Percentiles rank a stretch among this genome's conserved stretches.
These are phyloP conservation scores for Phacellophora camtschatica DNA, from an alignment of 30 jellyfish, hydroid and myxozoan genomes.

Conservation along the genomic window DNA sequence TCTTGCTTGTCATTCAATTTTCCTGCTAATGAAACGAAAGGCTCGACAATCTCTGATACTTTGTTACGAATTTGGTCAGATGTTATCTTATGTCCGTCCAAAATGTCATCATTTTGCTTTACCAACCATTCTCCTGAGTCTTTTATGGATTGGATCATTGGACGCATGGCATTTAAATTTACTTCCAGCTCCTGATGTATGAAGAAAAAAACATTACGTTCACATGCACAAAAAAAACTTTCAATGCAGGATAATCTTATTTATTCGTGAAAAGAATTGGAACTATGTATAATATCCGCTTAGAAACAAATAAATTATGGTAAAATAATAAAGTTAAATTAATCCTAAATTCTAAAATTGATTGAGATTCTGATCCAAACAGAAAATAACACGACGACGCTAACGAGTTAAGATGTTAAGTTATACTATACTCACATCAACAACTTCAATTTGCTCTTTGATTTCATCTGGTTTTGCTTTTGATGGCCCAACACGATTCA, in stretches of 20 bases:
- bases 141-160: conserved; percentile 70
- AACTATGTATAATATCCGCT: no score
- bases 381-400: no score
- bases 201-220: background rate
- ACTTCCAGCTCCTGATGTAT: conserved; percentile 74
- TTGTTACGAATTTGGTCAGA: conserved; percentile 40
- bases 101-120: conserved; percentile 33
- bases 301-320: no score
- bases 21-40: conserved; percentile 70
- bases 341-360: no score
- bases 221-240: no score
- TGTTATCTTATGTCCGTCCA: conserved; percentile 60
- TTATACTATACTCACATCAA: conserved; percentile 60
- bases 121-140: conserved; percentile 88
- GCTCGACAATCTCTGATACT: conserved; percentile 59
- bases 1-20: conserved; percentile 85
- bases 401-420: no score
- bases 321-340: no score
- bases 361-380: no score
- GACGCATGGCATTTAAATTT: conserved; percentile 67
- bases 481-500: conserved; percentile 57
- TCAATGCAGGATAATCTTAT: no score
- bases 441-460: conserved; percentile 59
- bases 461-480: conserved; percentile 71
- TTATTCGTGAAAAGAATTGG: no score